These are phyloP conservation scores for Toxonevra muliebris DNA, from an alignment of 2,888 invertebrate species.

Conservation along the genomic window DNA sequence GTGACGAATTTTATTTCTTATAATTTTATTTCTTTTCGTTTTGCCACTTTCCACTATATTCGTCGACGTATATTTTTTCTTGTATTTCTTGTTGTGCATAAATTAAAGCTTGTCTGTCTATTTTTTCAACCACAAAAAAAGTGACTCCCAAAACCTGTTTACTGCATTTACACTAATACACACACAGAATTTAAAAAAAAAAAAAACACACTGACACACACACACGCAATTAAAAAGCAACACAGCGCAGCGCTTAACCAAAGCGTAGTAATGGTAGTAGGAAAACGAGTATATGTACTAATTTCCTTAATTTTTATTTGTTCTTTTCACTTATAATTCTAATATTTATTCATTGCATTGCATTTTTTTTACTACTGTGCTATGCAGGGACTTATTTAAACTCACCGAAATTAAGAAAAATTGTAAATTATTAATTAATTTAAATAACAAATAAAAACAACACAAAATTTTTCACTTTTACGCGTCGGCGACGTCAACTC, in stretches of 20 bases:
- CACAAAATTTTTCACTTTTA: conserved; percentile 44
- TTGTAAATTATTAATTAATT: conserved; percentile 40
- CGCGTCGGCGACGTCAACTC: conserved; percentile 45
- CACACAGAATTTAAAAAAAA: conserved; percentile 6
- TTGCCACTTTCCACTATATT: conserved; percentile 19
- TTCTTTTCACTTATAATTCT: conserved; percentile 25
- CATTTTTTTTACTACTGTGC: not conserved
- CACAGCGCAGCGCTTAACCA: conserved; percentile 17
- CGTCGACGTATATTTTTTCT: conserved; percentile 26
- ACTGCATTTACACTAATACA: conserved; percentile 39
- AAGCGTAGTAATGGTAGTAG: conserved; percentile 17
- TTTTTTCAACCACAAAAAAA: conserved; percentile 33
- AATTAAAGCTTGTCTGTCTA: conserved; percentile 38
- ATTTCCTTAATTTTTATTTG: conserved; percentile 31
- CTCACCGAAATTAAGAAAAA: conserved; percentile 28
- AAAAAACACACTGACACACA: conserved; percentile 28
- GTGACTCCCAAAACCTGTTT: conserved; percentile 46
- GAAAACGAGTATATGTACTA: conserved; percentile 24
- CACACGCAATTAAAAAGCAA: not conserved
- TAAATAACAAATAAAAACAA: conserved; percentile 54
- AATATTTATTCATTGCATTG: not conserved
- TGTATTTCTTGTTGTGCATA: conserved; percentile 28
- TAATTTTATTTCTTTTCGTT: conserved; percentile 9
- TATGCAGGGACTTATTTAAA: conserved; percentile 13
- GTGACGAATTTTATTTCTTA: conserved; percentile 31